Base-by-base conservation (phyloP, 2,888 invertebrate genomes). In the Dexiosoma caninum region DNA sequence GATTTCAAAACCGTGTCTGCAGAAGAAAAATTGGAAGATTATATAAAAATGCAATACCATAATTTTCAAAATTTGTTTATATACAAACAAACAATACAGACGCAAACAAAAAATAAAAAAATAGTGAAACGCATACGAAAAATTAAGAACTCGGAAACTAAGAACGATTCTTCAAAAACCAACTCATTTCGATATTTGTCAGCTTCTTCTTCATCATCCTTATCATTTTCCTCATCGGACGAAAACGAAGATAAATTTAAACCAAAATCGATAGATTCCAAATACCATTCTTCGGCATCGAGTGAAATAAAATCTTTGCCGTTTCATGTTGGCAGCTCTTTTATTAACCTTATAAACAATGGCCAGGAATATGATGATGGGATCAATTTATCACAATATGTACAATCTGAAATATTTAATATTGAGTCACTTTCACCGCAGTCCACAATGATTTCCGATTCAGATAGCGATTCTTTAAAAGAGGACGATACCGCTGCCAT, bases 321-420 rank as follows among this genome's bases (percentile, higher is more conserved):
- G 10, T 5, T 21, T 5, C 6, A n/a, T 40, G 19, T 21, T 8
- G 37, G 9, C n/a, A 32, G 49, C 32, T 27, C n/a, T 21, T 67
- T 35, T 9, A n/a, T 35, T 23, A 55, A 19, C 5, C 16, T 27
- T 16, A 1, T 30, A 16, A 66, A 62, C 49, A 21, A 57, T 19
- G 64, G 75, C 1, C 66, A 74, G 2, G 85, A 85, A 32, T 87
- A 85, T 66, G 84, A 83, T 57, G 87, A 87, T 82, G 86, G 85
- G n/a, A 85, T 87, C 30, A 82, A 85, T 60, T 72, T 87, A 16
- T 82, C 83, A 0, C 85, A 85, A 55, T 87, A 85, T 75, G 85
- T 87, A 6, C 86, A 86, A 62, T 77, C 86, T 10, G 86, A 86
- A 66, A 83, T 85, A 30, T 84, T 83, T 2, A 84, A 84, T 53